Evolutionary conservation across 1,140 invertebrate genomes (phyloP), one percentile per base, ranked within the genome.

Genomic region (Asobara japonica): DNA sequence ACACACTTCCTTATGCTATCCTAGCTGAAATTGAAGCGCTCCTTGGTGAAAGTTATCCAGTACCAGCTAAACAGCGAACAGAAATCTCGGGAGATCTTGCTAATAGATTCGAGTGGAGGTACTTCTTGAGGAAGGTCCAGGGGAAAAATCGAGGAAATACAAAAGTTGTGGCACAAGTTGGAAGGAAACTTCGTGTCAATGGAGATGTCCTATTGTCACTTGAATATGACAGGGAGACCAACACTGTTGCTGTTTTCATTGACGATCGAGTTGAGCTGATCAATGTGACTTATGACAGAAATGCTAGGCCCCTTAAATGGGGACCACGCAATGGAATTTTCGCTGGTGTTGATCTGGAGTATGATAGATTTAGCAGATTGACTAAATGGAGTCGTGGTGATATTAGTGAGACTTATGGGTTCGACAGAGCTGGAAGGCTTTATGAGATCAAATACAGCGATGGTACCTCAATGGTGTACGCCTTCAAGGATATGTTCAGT

Each of bases 31-130:
- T 95, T 45, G 94, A 95, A 79, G 93, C 94, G 1, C 89, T 96
- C 2, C 80, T 96, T 0, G 94, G 94, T 0, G 95, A 97, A 83
- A 96, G 94, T 76, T 96, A 97, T 80, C 96, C 96, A 0, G 93
- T 97, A 0, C 95, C 96, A 2, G 94, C 94, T 0, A 96, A 96
- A 82, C 95, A 97, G 82, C 91, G 93, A 75, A 95, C 93, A 0
- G 95, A 96, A 85, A 92, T 97, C 27, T 94, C 94, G 13, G 94
- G 95, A 0, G 96, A 97, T 80, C 86, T 97, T 22, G 94, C 96
- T 0, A 98, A 98, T 82, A 90, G 95, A 71, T 95, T 98, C 74
- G 96, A 98, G 87, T 98, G 97, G 97, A 90, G 96, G 41, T 98
- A 98, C 83, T 96, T 96, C 84, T 86, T 95, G 20, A 84, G 93